These are phyloP conservation scores for Geopemphigus sp. DNA, from an alignment of 1,140 invertebrate genomes.

Conservation along the genomic window DNA sequence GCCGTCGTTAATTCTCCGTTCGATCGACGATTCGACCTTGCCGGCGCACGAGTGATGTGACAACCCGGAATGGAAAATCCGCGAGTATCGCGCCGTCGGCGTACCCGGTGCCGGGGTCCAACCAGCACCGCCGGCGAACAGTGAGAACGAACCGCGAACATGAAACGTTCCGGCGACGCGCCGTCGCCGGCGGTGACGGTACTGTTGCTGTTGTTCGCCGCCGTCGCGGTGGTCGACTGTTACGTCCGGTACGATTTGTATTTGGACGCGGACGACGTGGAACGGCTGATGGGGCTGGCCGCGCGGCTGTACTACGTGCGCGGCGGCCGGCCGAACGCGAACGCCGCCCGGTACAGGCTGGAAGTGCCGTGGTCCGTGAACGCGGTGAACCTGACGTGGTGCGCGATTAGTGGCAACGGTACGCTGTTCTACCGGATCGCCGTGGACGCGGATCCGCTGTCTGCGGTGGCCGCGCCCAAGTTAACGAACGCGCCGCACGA, in stretches of 20 bases:
- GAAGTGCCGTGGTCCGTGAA: neutral
- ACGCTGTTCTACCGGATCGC: neutral
- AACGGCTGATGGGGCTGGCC: slow-evolving; percentile 15
- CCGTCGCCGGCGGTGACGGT: neutral
- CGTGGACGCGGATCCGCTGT: neutral
- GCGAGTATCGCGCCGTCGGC: too few species aligned
- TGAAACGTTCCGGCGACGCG: too few species aligned
- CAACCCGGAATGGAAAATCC: too few species aligned
- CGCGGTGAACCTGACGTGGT: slow-evolving; percentile 20
- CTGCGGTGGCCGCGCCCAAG: neutral
- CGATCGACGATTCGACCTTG: too few species aligned
- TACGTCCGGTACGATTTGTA: slow-evolving; percentile 4
- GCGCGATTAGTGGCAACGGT: too few species aligned
- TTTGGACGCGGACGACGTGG: neutral
- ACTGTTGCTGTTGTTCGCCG: neutral
- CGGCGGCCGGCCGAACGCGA: neutral
- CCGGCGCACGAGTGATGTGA: too few species aligned
- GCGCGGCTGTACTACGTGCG: slow-evolving; percentile 36
- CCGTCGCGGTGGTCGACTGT: neutral
- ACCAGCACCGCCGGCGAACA: too few species aligned
- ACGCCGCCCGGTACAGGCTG: neutral
- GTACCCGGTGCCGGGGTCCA: too few species aligned
- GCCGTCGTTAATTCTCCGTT: too few species aligned
- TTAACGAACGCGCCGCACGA: neutral
- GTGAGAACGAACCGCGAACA: too few species aligned